phyloP scores from a whole-genome alignment of 2,888 invertebrate species.

The Tenthredo amoena region DNA sequence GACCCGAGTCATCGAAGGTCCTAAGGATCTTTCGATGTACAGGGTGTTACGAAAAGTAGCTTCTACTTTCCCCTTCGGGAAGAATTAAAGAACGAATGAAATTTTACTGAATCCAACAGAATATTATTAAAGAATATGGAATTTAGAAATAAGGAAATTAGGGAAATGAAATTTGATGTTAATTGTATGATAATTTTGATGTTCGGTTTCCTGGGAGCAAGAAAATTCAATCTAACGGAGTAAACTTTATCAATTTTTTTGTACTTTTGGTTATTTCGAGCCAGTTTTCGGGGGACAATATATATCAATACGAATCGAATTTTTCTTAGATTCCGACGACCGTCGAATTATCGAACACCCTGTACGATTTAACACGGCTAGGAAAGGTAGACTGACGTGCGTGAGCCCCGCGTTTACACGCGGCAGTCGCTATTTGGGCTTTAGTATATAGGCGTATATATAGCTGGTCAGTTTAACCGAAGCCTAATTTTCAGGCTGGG shows the following conservation, averaged over 20 bases:
- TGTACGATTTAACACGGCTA: constrained; percentile 8
- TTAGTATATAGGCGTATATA: neutral
- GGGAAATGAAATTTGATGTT: no score
- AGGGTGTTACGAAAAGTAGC: neutral
- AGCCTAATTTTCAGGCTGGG: constrained; percentile 48
- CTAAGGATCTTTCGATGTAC: constrained; percentile 6
- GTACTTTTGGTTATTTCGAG: neutral
- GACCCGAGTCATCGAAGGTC: constrained; percentile 16
- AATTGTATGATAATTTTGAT: neutral
- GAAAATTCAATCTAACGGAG: no score
- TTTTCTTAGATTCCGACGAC: neutral
- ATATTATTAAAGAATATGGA: no score
- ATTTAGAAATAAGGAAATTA: no score
- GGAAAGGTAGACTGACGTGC: constrained; percentile 10
- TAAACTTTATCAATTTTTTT: neutral
- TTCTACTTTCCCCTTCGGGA: neutral
- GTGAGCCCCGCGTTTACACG: constrained; percentile 22
- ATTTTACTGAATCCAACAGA: neutral
- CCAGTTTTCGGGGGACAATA: neutral
- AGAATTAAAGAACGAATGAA: neutral
- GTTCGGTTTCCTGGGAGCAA: neutral
- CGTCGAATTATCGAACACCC: neutral
- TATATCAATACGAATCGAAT: neutral
- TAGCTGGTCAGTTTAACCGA: constrained; percentile 38
- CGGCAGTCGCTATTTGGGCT: neutral